phyloP scores from a whole-genome alignment of 2,888 invertebrate species.

The Gonocerus acuteangulatus region DNA sequence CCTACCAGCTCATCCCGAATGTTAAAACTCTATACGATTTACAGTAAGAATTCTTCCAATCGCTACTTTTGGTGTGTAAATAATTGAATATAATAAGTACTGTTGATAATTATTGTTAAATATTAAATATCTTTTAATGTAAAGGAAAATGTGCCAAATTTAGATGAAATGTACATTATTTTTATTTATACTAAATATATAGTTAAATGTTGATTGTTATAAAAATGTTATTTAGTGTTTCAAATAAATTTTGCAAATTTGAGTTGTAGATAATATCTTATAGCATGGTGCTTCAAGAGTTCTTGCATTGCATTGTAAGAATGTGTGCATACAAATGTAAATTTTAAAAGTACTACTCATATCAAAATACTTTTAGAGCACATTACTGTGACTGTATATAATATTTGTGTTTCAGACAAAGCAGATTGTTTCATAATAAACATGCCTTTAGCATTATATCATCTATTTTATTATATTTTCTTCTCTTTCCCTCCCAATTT shows the following conservation, averaged over 20 bases:
- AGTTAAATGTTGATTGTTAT: constrained; percentile 14
- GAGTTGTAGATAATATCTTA: constrained; percentile 11
- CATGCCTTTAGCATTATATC: neutral
- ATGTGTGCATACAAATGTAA: constrained; percentile 9
- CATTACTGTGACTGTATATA: constrained; percentile 13
- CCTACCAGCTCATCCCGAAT: no score
- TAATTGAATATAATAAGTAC: neutral
- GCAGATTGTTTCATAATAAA: constrained; percentile 15
- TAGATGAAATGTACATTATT: constrained; percentile 16
- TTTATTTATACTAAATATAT: constrained; percentile 14
- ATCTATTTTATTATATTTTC: neutral
- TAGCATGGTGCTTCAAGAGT: constrained; percentile 21
- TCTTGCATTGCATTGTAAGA: constrained; percentile 7
- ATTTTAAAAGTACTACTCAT: neutral
- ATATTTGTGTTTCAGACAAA: neutral
- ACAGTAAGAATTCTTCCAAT: no score
- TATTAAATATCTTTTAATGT: constrained; percentile 2
- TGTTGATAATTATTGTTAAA: neutral
- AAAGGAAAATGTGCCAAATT: constrained; percentile 11
- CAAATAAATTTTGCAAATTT: constrained; percentile 8
- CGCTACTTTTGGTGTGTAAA: neutral
- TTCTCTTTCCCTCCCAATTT: neutral
- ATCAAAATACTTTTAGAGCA: constrained; percentile 12
- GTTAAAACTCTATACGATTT: no score
- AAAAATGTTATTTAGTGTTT: constrained; percentile 11